Evolutionary conservation across 2,888 invertebrate species (phyloP), one percentile per base, ranked within the genome.

Genomic region (Xestoiulus laeticollis): DNA sequence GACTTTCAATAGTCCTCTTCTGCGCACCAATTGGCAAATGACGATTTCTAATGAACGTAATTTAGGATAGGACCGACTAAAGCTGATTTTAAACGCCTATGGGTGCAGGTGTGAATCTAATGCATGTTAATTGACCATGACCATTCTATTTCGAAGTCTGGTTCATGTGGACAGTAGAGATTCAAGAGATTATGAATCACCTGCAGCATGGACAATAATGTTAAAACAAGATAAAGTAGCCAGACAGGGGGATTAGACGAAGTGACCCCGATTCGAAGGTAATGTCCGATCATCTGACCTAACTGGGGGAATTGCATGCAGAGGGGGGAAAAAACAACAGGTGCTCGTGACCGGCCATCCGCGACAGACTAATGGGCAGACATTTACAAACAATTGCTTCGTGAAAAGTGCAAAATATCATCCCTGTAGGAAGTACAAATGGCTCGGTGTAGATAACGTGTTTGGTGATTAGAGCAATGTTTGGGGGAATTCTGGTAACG

Each of bases 161-260:
- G n/a, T 6, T 59, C 53, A n/a, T 5, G 19, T n/a, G n/a, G n/a
- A 1, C 53, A n/a, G 1, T 19, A 5, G n/a, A 59, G 53, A 59
- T n/a, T 59, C 19, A 4, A 5, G n/a, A 19, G 16, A n/a, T 59
- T 59, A 59, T 59, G 53, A 59, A 59, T 59, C 53, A 59, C 53
- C 53, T n/a, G 53, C 19, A 59, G n/a, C 19, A n/a, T 5, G n/a
- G n/a, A 59, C 19, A n/a, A 59, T n/a, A 59, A 59, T 59, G n/a
- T 59, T n/a, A 59, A 59, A 59, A 59, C 53, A 59, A 59, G 53
- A 59, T 59, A 59, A 59, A n/a, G 53, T 59, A 59, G 53, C 53
- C 53, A 59, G 53, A 59, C 53, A n/a, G n/a, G 53, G 53, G n/a
- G 53, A 59, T 59, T 14, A 59, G 19, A 19, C 53, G 53, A 59